Evolutionary conservation across 1,140 invertebrate species (phyloP).

Genomic region (Anoplophora glabripennis): DNA sequence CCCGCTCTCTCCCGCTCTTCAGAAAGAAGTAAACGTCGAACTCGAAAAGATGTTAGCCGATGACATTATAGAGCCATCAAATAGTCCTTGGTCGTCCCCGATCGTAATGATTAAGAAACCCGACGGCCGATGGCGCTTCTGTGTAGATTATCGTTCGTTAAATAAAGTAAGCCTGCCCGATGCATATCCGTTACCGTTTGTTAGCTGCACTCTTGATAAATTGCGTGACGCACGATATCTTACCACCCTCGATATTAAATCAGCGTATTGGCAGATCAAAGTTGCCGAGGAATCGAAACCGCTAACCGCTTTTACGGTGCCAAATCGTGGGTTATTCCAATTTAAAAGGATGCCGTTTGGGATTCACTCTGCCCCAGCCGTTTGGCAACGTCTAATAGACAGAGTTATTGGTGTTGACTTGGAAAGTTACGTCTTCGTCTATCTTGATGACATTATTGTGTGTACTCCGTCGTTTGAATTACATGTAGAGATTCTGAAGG

Average conservation of each 20-base stretch:
- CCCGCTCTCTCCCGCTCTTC: constrained; percentile 6
- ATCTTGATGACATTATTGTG: constrained; percentile 44
- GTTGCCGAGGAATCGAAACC: constrained; percentile 39
- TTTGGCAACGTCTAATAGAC: constrained; percentile 24
- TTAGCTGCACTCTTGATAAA: constrained; percentile 33
- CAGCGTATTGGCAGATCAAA: constrained; percentile 48
- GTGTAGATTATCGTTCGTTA: constrained; percentile 15
- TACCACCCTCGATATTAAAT: constrained; percentile 36
- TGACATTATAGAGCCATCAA: constrained; percentile 26
- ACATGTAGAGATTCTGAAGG: background rate
- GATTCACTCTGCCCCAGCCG: constrained; percentile 42
- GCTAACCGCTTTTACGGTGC: constrained; percentile 49
- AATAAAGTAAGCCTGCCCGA: constrained; percentile 10
- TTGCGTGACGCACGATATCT: constrained; percentile 37
- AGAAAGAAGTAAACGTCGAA: constrained; percentile 9
- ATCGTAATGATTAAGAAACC: constrained; percentile 53
- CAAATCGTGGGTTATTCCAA: constrained; percentile 29
- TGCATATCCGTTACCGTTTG: constrained; percentile 11
- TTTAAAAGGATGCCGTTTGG: constrained; percentile 39
- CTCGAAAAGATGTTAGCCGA: constrained; percentile 30
- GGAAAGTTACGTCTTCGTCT: constrained; percentile 26
- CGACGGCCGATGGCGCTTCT: constrained; percentile 41
- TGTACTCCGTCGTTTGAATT: constrained; percentile 29
- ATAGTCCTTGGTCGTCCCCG: constrained; percentile 47
- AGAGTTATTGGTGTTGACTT: constrained; percentile 22